phyloP scores from a whole-genome alignment of 2,797 vertebrate species.

The Dicrostonyx torquatus region DNA sequence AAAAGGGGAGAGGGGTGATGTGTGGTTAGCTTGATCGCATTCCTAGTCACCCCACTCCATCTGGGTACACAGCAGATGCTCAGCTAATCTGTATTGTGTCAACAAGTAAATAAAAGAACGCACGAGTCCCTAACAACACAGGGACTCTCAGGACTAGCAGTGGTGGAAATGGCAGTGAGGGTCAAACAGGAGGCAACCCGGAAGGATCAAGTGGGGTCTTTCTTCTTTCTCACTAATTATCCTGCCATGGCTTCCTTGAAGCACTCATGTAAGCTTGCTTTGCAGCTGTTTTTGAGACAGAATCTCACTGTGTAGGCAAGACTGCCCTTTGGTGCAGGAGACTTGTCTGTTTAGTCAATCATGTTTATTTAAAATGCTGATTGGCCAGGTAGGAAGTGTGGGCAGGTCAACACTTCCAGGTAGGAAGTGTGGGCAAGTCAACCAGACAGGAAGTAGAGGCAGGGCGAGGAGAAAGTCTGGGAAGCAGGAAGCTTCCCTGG shows the following conservation, averaged over 20 bases:
- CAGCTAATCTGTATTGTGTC: too few relatives aligned
- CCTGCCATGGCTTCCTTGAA: background rate
- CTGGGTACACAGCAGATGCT: background rate
- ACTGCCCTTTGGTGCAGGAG: too few relatives aligned
- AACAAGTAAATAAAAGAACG: too few relatives aligned
- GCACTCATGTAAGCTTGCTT: background rate
- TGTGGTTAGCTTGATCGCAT: too few relatives aligned
- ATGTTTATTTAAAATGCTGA: too few relatives aligned
- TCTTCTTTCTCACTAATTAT: background rate
- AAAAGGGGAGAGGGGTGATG: background rate
- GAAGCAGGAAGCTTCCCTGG: too few relatives aligned
- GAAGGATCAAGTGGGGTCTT: background rate
- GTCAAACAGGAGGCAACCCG: background rate
- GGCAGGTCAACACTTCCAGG: too few relatives aligned
- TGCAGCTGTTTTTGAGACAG: background rate
- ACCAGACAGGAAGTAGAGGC: too few relatives aligned
- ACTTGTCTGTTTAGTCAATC: too few relatives aligned
- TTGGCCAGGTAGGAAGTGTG: too few relatives aligned
- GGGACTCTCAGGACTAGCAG: background rate
- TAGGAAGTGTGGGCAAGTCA: too few relatives aligned
- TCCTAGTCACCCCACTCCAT: background rate
- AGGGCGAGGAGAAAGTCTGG: too few relatives aligned
- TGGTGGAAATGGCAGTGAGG: background rate
- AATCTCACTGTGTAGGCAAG: background rate
- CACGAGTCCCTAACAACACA: background rate